Evolutionary conservation across 1,140 invertebrate species (phyloP), one percentile per base, ranked within the genome.

Genomic region (Bombus pyrosoma): DNA sequence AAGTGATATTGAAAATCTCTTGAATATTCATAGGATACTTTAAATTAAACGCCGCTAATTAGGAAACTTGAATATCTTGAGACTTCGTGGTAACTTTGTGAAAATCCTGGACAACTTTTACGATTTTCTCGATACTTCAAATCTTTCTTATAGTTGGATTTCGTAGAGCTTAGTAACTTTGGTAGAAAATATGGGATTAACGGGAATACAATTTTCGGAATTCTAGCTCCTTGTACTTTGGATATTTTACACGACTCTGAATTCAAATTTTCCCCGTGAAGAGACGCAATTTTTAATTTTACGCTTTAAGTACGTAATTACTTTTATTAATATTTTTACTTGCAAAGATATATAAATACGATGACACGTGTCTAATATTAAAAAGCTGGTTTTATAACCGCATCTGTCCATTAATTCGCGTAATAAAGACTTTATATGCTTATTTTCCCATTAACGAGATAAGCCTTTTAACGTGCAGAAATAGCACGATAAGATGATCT

Each of bases 381-480:
- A 62, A 62, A n/a, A 62, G 28, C 10, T 62, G 59, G 12, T 62
- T n/a, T 62, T 62, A 53, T 22, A 53, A 22, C 59, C 3, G 18
- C 28, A 10, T n/a, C 41, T 22, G 43, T 74, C 43, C 28, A 57
- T 75, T 75, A 57, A 75, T 75, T 37, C 22, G 13, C 34, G 15
- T 37, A 37, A 69, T n/a, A 39, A 39, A 72, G 6, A 39, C 37
- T 72, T 39, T n/a, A 43, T 10, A 43, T 75, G 53, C 32, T 57
- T 75, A 32, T 57, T 22, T 75, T 25, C n/a, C 22, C 47, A 53
- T 53, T 57, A 43, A 43, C 6, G 39, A 28, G 71, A 43, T 43
- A 9, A 34, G 53, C 15, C 73, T 75, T 75, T 75, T 75, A 75
- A 13, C 73, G 73, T 37, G 43, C 28, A 75, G 53, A 57, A 75